Conservation (phyloP, 2,113 vertebrate genomes). For the Rattus rattus region DNA sequence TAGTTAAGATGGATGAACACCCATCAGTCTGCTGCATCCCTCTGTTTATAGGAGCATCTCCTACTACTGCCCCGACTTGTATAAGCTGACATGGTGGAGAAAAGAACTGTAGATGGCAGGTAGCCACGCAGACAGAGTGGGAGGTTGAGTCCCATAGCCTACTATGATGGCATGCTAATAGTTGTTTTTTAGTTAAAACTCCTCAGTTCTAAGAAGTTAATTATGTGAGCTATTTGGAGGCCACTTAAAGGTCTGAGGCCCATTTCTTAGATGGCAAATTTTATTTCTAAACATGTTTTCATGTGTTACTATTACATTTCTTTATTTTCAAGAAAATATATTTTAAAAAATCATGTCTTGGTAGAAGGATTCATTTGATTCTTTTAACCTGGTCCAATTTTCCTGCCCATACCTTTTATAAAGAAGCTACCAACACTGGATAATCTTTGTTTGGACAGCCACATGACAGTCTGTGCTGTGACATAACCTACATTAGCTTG, state of each 20-base stretch:
- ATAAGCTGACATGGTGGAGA: background rate
- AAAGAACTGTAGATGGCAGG: background rate
- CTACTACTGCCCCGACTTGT: background rate
- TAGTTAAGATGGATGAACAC: background rate
- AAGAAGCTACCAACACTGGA: background rate
- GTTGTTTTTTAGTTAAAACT: constrained; percentile 34
- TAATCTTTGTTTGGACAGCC: background rate
- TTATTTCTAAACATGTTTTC: background rate
- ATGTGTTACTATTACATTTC: background rate
- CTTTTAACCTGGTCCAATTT: constrained; percentile 12
- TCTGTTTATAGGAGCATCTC: background rate
- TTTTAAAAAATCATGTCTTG: background rate
- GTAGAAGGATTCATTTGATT: background rate
- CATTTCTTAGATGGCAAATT: background rate
- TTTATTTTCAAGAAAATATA: background rate
- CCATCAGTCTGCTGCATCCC: background rate
- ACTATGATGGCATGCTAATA: background rate
- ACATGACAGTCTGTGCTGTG: background rate
- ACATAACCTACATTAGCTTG: background rate
- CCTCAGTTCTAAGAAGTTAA: background rate
- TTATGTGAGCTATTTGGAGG: background rate
- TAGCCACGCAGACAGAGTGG: background rate
- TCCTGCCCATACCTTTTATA: background rate
- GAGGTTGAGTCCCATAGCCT: background rate
- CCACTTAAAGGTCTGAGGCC: background rate